phyloP scores from a whole-genome alignment of 2,888 invertebrate species.

The Sinopyrophorus schimmeli region DNA sequence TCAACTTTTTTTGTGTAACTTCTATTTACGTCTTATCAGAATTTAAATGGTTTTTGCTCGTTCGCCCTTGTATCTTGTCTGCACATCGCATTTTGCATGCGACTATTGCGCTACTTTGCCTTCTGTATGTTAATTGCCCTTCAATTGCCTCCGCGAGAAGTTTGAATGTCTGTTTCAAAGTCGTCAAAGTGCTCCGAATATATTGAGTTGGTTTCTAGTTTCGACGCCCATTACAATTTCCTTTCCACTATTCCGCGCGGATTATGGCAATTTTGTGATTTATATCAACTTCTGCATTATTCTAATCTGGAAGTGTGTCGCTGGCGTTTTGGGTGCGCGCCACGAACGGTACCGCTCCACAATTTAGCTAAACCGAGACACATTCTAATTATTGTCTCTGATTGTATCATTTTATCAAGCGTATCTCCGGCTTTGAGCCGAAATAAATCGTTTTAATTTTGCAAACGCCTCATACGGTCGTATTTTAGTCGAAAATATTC shows the following conservation, averaged over 20 bases:
- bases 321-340: constrained; percentile 9
- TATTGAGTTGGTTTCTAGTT: constrained; percentile 37
- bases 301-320: constrained; percentile 5
- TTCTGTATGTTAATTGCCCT: constrained; percentile 36
- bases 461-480: no score
- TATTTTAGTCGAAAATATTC: no score
- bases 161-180: constrained; percentile 37
- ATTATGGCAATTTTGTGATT: constrained; percentile 37
- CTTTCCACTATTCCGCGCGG: constrained; percentile 35
- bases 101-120: constrained; percentile 28
- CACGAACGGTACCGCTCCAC: no score
- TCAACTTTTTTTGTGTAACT: constrained; percentile 38
- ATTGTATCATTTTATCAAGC: no score
- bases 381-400: no score
- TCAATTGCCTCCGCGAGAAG: constrained; percentile 36
- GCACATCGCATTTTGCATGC: constrained; percentile 14
- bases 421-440: no score
- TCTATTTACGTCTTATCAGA: constrained; percentile 21
- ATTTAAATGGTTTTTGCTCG: constrained; percentile 18
- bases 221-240: constrained; percentile 37
- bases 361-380: no score
- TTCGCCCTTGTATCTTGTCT: neutral
- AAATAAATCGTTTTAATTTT: no score
- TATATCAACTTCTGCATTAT: constrained; percentile 27
- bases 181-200: constrained; percentile 36